A percentile compares a stretch with the other conserved stretches of the same genome.
phyloP scores from a whole-genome alignment of 2,113 vertebrate genomes.

The Phalacrocorax pelagicus region DNA sequence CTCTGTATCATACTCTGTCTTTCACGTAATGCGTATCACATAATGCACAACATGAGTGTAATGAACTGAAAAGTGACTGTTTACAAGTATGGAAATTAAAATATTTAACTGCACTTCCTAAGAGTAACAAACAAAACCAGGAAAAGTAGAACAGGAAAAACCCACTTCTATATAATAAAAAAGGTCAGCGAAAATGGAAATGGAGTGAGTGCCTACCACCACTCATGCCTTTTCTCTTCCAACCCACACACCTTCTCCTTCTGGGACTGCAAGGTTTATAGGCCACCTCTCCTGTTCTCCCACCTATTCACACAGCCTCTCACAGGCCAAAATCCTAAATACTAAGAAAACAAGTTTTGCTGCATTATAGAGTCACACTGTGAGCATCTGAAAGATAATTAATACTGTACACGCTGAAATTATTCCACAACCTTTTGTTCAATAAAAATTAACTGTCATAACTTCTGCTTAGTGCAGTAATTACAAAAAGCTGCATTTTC shows the following conservation, averaged over 20 bases:
- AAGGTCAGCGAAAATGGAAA: not conserved
- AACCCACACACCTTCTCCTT: not conserved
- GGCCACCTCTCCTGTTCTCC: not conserved
- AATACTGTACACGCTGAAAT: not conserved
- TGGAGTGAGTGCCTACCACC: not conserved
- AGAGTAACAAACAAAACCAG: not conserved
- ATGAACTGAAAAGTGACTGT: not conserved
- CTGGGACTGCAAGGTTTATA: not conserved
- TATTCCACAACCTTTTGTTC: not conserved
- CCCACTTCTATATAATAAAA: not conserved
- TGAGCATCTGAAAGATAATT: not conserved
- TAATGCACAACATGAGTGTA: not conserved
- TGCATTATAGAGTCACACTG: not conserved
- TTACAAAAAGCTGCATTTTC: not conserved
- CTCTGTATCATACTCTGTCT: not conserved
- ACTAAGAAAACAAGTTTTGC: not conserved
- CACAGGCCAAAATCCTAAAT: not conserved
- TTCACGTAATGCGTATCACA: rapidly evolving
- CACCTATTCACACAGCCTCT: not conserved
- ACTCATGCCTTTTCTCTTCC: not conserved
- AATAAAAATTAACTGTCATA: not conserved
- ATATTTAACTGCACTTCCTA: not conserved
- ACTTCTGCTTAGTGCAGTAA: not conserved
- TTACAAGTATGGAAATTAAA: not conserved
- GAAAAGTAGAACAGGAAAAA: not conserved